Evolutionary conservation across 2,888 invertebrate genomes (phyloP), one percentile per base, ranked within the genome.

Genomic region (Syritta pipiens): DNA sequence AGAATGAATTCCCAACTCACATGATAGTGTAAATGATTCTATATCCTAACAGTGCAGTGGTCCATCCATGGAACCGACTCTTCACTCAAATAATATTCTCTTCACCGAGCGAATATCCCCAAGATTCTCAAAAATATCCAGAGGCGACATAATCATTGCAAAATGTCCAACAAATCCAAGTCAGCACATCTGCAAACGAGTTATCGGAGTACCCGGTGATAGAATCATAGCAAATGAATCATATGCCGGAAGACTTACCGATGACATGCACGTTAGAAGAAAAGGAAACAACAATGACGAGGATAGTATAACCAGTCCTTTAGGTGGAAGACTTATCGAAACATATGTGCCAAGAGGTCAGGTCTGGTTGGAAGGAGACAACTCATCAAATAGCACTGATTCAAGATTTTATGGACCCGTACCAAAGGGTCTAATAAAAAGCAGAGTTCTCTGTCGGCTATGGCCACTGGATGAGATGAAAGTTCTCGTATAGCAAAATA

Each of bases 321-420:
- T n/a, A 9, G 6, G 2, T 2, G 40, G 19, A 14, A 65, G 28
- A 20, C 49, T 30, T 0, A 17, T 59, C 2, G 84, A 89, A 71
- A 90, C 93, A 82, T 86, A 92, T 86, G 93, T 97, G 37, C 97
- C 97, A 0, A 90, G 90, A 83, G 97, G 97, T 1, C 95, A 96
- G 88, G 94, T 97, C 0, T 97, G 97, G 97, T 89, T 97, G 71
- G 95, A 96, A 89, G 97, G 98, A 12, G 97, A 98, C 86, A 98
- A 98, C 88, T 90, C 90, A 7, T 88, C 87, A 57, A 96, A 96
- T 89, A 97, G 97, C 5, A 92, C 93, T 0, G 98, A 98, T 89
- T 97, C 97, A 1, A 91, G 97, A 82, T 90, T 90, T 4, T 97
- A 95, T 89, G 98, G 97, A 0, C 94, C 97, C 4, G 94, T 98